Base-by-base conservation (phyloP, 1,140 invertebrate genomes). In the Bombus soroeensis region DNA sequence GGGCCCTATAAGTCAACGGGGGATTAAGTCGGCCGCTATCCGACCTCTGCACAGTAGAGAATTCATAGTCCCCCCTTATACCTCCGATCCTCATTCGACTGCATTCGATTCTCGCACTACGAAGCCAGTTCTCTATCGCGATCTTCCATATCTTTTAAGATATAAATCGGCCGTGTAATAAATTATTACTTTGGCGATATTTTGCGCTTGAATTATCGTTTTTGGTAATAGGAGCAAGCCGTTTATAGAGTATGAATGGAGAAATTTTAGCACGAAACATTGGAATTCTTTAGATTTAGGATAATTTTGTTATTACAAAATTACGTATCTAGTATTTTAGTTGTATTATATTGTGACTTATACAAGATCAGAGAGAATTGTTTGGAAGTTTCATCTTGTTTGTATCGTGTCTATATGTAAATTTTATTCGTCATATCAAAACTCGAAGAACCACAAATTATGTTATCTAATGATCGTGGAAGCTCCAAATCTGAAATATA, bases 1-100 rank as follows among this genome's bases (percentile, higher is more conserved):
- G 86, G 91, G 87, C 88, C 87, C 91, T 87, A 93, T 92, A 93
- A 92, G 90, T 93, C 92, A 92, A 91, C 88, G 74, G 86, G 87
- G 92, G 91, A 92, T 92, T 93, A 93, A 93, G 90, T 89, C 88
- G 84, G 88, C 76, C 81, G 87, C 71, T 83, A 88, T 81, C 80
- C 85, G 85, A 82, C 77, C 80, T 64, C 66, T 47, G 68, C 84
- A 71, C 80, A 41, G 34, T 81, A 39, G 47, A 86, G 79, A 85
- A 87, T 88, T 87, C 85, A 73, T 83, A 66, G 18, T 68, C 70
- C 74, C 64, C 57, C 85, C 79, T 79, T 53, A 68, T 74, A 76
- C 77, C 89, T 73, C 64, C 59, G 37, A 25, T 70, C 79, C 75
- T 53, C 81, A 25, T 62, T 73, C 34, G 32, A 2, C 64, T 32